These are phyloP conservation scores for Cylloceria caligata DNA, from an alignment of 2,888 invertebrate species.

Conservation along the genomic window DNA sequence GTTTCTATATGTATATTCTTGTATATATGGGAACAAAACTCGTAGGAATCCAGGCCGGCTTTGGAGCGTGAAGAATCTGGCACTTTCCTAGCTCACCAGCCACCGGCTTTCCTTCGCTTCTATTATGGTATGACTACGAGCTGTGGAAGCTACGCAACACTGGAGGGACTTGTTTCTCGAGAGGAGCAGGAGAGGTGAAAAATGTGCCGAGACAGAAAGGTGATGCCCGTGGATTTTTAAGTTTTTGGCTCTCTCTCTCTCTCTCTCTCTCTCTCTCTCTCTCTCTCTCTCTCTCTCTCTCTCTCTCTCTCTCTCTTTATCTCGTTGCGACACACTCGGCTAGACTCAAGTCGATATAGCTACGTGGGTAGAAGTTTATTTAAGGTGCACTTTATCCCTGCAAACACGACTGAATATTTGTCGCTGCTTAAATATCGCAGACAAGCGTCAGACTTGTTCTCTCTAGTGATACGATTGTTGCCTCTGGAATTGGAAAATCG, in stretches of 20 bases:
- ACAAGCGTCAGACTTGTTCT: background rate
- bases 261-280: background rate
- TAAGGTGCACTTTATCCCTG: constrained; percentile 11
- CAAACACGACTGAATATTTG: constrained; percentile 13
- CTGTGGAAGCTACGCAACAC: background rate
- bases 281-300: too few relatives aligned
- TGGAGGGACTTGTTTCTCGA: constrained; percentile 13
- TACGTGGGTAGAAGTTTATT: background rate
- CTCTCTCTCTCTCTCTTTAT: background rate
- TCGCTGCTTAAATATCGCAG: constrained; percentile 7
- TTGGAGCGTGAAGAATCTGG: constrained; percentile 60
- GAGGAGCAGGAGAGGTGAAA: constrained; percentile 4
- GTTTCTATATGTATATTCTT: constrained; percentile 11
- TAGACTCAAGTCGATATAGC: background rate
- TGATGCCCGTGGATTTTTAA: background rate
- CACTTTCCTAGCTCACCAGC: constrained; percentile 49
- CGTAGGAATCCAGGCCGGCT: constrained; percentile 50
- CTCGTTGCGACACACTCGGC: background rate
- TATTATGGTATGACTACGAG: constrained; percentile 19
- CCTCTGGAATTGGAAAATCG: background rate
- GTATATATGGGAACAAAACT: constrained; percentile 31
- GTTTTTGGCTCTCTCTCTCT: too few relatives aligned
- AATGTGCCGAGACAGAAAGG: constrained; percentile 21
- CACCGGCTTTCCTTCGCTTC: constrained; percentile 33
- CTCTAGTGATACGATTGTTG: too few relatives aligned